Percentiles rank a stretch among this genome's conserved stretches.
Evolutionary conservation across 2,113 vertebrate species (phyloP).

Genomic region (Paralichthys olivaceus): DNA sequence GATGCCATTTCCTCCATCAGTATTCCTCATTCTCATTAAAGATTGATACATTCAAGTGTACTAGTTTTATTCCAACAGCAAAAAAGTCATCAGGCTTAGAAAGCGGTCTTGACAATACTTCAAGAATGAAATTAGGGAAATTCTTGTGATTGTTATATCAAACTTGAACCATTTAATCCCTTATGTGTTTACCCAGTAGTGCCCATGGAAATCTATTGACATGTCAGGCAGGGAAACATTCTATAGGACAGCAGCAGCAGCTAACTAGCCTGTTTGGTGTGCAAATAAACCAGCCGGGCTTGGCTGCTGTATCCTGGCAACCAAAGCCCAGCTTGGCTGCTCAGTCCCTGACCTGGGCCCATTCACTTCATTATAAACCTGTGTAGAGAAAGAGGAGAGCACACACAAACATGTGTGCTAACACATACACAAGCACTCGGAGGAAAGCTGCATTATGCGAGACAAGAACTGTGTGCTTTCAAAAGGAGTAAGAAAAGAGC

Average conservation of each 20-base stretch:
- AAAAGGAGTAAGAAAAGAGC: constrained; percentile 14
- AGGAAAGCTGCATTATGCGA: constrained; percentile 38
- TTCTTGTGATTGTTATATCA: not conserved
- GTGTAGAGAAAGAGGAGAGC: constrained; percentile 80
- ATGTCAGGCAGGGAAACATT: constrained; percentile 54
- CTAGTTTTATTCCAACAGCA: not conserved
- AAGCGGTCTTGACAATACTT: no score
- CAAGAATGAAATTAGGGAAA: no score
- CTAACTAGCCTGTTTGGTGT: constrained; percentile 78
- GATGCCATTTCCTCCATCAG: not conserved
- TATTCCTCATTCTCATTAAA: not conserved
- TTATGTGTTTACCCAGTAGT: constrained; percentile 11
- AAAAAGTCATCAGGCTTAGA: no score
- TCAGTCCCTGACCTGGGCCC: constrained; percentile 82
- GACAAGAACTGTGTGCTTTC: constrained; percentile 4
- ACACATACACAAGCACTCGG: constrained; percentile 31
- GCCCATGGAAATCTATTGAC: constrained; percentile 64
- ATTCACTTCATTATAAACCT: constrained; percentile 87
- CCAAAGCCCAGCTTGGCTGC: constrained; percentile 74
- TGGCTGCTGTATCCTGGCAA: constrained; percentile 86
- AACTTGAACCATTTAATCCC: not conserved
- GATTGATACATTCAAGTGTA: not conserved
- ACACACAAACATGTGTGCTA: constrained; percentile 24
- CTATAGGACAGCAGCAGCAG: constrained; percentile 53
- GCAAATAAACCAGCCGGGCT: constrained; percentile 82